phyloP scores from a whole-genome alignment of 2,888 invertebrate species.

The Oscheius sp. region DNA sequence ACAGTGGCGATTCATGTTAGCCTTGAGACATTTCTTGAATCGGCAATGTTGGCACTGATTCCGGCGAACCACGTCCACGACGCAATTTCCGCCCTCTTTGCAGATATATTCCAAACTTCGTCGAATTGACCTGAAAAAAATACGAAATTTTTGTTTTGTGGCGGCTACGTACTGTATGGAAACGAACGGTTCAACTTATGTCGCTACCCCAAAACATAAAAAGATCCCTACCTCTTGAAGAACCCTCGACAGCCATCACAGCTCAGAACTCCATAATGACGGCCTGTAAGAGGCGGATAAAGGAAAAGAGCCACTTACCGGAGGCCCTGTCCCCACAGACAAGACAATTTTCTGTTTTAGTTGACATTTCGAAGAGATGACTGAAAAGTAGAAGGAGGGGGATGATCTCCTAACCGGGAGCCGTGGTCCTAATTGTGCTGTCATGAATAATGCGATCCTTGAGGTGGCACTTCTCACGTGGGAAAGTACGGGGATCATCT shows the following conservation, averaged over 20 bases:
- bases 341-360: conserved; percentile 43
- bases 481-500: conserved; percentile 37
- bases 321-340: conserved; percentile 68
- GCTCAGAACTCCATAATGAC: conserved; percentile 75
- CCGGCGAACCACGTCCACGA: conserved; percentile 89
- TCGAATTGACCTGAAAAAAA: conserved; percentile 80
- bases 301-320: conserved; percentile 37
- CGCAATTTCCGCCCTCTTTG: conserved; percentile 87
- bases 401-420: conserved; percentile 26
- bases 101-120: conserved; percentile 76
- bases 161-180: no score
- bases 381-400: background rate
- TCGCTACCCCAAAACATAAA: no score
- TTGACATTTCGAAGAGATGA: background rate
- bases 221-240: conserved; percentile 82
- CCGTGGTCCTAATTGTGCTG: conserved; percentile 35
- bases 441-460: conserved; percentile 35
- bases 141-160: background rate
- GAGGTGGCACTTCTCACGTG: conserved; percentile 34
- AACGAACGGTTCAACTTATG: no score
- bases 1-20: conserved; percentile 60
- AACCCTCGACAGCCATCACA: conserved; percentile 83
- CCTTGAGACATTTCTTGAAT: conserved; percentile 76
- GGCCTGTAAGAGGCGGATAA: conserved; percentile 43
- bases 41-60: conserved; percentile 96